These are phyloP conservation scores for Morinoia aosen DNA, from an alignment of 2,888 invertebrate species.

Conservation along the genomic window DNA sequence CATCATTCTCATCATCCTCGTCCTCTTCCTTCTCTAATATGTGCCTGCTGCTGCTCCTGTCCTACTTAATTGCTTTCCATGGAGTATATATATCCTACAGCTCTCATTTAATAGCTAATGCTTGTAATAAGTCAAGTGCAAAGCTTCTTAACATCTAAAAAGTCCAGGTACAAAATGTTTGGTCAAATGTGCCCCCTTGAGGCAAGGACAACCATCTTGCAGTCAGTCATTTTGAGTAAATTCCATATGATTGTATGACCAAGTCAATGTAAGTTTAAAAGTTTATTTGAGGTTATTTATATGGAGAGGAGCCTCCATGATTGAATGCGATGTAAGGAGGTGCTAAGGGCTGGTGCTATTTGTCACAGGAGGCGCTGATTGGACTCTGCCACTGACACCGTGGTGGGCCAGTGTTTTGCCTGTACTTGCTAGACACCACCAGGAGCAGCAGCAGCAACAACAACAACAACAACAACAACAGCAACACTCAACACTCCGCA, in stretches of 20 bases:
- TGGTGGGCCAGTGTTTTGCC: conserved; percentile 67
- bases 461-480: conserved; percentile 55
- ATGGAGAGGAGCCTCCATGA: neutral
- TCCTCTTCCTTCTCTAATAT: conserved; percentile 44
- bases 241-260: neutral
- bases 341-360: conserved; percentile 45
- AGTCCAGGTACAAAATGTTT: neutral
- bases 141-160: conserved; percentile 10
- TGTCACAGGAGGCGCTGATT: conserved; percentile 58
- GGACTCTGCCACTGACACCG: conserved; percentile 64
- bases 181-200: neutral
- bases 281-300: neutral
- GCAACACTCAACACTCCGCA: conserved; percentile 30
- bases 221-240: neutral
- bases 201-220: neutral
- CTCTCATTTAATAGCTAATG: conserved; percentile 8
- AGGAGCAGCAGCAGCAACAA: conserved; percentile 55
- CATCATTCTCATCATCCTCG: conserved; percentile 43
- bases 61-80: conserved; percentile 42
- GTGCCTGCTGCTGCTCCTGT: conserved; percentile 49
- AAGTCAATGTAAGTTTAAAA: neutral
- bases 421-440: conserved; percentile 64
- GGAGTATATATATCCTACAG: conserved; percentile 39
- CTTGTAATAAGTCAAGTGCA: conserved; percentile 6
- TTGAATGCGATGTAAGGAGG: neutral